Conservation (phyloP, 2,113 vertebrate genomes). For the Mirza zaza region DNA sequence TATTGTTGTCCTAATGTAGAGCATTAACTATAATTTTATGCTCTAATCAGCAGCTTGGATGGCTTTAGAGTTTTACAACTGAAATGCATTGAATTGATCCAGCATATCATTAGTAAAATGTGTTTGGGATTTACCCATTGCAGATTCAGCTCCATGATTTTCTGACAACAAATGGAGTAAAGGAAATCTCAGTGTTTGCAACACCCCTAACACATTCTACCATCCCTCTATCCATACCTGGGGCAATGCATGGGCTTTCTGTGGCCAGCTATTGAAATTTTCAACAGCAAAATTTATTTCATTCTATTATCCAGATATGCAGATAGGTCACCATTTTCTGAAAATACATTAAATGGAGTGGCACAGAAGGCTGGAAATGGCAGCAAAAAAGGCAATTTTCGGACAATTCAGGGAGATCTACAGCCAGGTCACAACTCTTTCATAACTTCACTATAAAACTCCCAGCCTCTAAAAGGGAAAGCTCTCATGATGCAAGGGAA, state of each 20-base stretch:
- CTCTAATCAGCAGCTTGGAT: constrained; percentile 77
- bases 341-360: constrained; percentile 64
- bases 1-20: constrained; percentile 74
- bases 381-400: constrained; percentile 20
- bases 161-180: constrained; percentile 72
- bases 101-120: constrained; percentile 78
- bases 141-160: constrained; percentile 73
- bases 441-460: constrained; percentile 42
- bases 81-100: constrained; percentile 78
- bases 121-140: constrained; percentile 73
- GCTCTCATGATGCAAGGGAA: constrained; percentile 64
- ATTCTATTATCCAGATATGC: constrained; percentile 70
- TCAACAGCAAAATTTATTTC: constrained; percentile 66
- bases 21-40: constrained; percentile 80
- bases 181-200: constrained; percentile 65
- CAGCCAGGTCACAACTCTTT: constrained; percentile 58
- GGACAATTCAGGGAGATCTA: constrained; percentile 52
- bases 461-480: constrained; percentile 2
- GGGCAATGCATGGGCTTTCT: constrained; percentile 59
- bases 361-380: constrained; percentile 46
- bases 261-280: constrained; percentile 59
- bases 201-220: neutral
- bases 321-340: constrained; percentile 69
- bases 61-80: constrained; percentile 78
- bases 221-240: neutral